phyloP scores from a whole-genome alignment of 2,888 invertebrate genomes.

The Chirona hameri region DNA sequence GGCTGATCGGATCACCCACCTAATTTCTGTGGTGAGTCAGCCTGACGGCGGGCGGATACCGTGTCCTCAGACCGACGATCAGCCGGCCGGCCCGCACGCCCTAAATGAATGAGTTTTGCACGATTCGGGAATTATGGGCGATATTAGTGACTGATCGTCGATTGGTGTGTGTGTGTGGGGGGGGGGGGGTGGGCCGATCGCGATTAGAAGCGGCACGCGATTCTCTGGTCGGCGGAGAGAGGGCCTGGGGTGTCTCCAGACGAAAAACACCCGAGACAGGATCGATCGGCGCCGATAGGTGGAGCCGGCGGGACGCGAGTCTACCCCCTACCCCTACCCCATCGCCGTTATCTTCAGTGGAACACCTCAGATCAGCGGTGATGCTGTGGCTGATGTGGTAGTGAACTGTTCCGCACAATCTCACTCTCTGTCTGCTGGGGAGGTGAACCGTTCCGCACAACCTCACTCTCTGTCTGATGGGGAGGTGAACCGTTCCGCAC shows the following conservation, averaged over 20 bases:
- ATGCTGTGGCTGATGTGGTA: neutral
- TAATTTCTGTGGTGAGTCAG: too few relatives aligned
- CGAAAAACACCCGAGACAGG: neutral
- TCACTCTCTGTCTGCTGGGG: neutral
- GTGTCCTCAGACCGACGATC: neutral
- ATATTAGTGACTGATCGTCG: neutral
- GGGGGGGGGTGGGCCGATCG: neutral
- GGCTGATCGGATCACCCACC: too few relatives aligned
- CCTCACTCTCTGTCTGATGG: neutral
- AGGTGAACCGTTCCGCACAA: neutral
- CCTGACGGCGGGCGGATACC: too few relatives aligned
- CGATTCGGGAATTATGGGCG: neutral
- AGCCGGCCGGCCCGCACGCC: neutral
- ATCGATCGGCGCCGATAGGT: neutral
- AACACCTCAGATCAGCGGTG: neutral
- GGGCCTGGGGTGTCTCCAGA: neutral
- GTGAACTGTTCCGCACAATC: neutral
- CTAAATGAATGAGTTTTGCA: neutral
- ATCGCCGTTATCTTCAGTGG: neutral
- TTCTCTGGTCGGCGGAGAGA: neutral
- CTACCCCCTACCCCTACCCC: neutral
- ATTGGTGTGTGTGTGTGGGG: neutral
- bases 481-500: neutral
- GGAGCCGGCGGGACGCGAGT: neutral
- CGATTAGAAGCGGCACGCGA: slow-evolving; percentile 13